A percentile compares a stretch with the other conserved stretches of the same genome.
phyloP scores from a whole-genome alignment of 2,888 invertebrate species.

The Drosophila robusta region DNA sequence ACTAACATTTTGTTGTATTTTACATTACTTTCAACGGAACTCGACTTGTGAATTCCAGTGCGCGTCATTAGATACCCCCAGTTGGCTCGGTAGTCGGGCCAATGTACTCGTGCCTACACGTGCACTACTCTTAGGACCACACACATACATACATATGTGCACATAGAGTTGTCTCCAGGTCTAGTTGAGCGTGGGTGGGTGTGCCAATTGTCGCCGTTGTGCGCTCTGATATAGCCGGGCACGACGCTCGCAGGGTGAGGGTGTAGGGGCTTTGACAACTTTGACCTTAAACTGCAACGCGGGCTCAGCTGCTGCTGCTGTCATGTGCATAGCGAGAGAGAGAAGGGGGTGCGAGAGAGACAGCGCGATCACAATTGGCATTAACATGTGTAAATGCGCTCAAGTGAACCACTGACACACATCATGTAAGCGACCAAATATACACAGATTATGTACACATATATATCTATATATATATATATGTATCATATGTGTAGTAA shows the following conservation, averaged over 20 bases:
- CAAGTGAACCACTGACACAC: constrained; percentile 82
- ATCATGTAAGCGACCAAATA: constrained; percentile 28
- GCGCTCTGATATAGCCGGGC: constrained; percentile 8
- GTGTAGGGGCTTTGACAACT: constrained; percentile 56
- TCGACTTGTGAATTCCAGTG: constrained; percentile 60
- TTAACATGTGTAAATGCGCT: constrained; percentile 79
- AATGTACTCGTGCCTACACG: constrained; percentile 64
- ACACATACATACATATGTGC: not conserved
- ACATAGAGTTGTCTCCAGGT: constrained; percentile 2
- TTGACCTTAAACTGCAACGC: constrained; percentile 83
- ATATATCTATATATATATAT: not conserved
- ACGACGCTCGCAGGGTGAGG: not conserved
- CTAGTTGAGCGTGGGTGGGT: constrained; percentile 64
- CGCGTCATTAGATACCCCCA: constrained; percentile 61
- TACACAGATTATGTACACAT: constrained; percentile 10
- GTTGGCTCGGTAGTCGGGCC: constrained; percentile 43
- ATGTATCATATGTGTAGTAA: not conserved
- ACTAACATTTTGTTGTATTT: constrained; percentile 21
- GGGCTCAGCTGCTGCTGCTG: constrained; percentile 9
- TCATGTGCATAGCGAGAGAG: not conserved
- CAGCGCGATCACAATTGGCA: constrained; percentile 58
- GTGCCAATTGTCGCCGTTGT: constrained; percentile 63
- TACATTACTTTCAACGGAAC: constrained; percentile 60
- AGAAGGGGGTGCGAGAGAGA: not conserved
- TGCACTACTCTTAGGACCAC: constrained; percentile 27